Percentiles rank a stretch among this genome's conserved stretches.
Conservation (phyloP, 1,140 invertebrate genomes). For the Probaryconus sp. region DNA sequence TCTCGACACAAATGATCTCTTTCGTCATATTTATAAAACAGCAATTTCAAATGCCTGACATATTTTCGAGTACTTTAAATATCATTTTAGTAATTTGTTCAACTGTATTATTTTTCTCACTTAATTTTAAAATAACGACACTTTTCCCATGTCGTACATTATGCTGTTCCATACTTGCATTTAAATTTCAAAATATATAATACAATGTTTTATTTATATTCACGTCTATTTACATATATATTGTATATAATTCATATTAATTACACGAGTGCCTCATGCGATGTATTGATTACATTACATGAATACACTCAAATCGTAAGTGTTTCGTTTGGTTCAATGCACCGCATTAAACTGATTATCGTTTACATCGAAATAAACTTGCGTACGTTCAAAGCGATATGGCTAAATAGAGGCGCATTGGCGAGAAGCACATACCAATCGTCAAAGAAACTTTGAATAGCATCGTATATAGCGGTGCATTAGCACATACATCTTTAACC, state of each 20-base stretch:
- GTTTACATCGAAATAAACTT: slow-evolving; percentile 57
- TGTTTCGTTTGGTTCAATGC: slow-evolving; percentile 44
- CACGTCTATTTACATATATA: no score
- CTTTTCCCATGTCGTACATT: no score
- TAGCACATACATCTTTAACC: slow-evolving; percentile 40
- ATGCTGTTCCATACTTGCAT: no score
- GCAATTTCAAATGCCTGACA: no score
- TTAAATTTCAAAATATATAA: background rate
- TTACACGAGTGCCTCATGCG: slow-evolving; percentile 41
- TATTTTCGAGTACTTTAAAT: no score
- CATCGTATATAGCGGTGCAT: slow-evolving; percentile 53
- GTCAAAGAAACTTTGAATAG: slow-evolving; percentile 51
- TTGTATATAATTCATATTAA: slow-evolving; percentile 49
- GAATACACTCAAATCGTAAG: slow-evolving; percentile 46
- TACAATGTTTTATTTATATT: slow-evolving; percentile 15
- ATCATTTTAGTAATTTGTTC: no score
- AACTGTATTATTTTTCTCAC: no score
- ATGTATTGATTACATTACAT: slow-evolving; percentile 50
- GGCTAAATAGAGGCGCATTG: slow-evolving; percentile 52
- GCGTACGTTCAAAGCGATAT: slow-evolving; percentile 36
- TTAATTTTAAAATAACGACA: no score
- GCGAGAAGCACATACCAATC: slow-evolving; percentile 37
- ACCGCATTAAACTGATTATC: slow-evolving; percentile 54
- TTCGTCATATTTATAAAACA: no score
- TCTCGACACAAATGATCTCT: no score